Evolutionary conservation across 2,797 vertebrate species (phyloP).

Genomic region (Gobio occitaniae): DNA sequence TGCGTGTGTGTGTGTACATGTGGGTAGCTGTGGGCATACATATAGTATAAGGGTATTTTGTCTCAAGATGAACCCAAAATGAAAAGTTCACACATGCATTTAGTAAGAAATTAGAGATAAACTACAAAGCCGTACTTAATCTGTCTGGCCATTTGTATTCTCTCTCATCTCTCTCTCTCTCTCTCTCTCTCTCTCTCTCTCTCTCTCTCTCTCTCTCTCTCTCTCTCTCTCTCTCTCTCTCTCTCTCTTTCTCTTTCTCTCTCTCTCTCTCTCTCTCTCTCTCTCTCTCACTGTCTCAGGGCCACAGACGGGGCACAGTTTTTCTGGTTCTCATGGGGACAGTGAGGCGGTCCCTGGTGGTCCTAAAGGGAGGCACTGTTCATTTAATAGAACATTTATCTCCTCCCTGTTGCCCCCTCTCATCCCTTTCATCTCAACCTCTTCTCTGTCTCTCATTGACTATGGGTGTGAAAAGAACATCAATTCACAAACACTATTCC

Average conservation of each 20-base stretch:
- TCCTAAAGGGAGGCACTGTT: conserved; percentile 72
- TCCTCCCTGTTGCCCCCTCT: conserved; percentile 60
- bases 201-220: no score
- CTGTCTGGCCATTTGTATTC: neutral
- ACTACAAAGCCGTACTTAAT: conserved; percentile 8
- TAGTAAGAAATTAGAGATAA: neutral
- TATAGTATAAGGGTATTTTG: neutral
- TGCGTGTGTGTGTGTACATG: neutral
- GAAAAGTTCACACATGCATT: neutral
- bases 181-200: neutral
- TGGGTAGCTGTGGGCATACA: neutral
- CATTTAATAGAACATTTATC: conserved; percentile 72
- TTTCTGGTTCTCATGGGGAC: conserved; percentile 32
- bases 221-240: no score
- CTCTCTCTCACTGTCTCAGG: neutral
- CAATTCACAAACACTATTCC: conserved; percentile 59
- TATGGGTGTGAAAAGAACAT: conserved; percentile 60
- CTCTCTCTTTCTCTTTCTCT: no score
- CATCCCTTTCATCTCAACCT: conserved; percentile 74
- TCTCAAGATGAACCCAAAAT: neutral
- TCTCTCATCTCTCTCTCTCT: neutral
- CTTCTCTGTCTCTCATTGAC: conserved; percentile 52
- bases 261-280: no score
- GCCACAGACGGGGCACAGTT: neutral
- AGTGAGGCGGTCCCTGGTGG: conserved; percentile 21